Base-by-base conservation (phyloP, 2,888 invertebrate species). In the Pollenia angustigena region DNA sequence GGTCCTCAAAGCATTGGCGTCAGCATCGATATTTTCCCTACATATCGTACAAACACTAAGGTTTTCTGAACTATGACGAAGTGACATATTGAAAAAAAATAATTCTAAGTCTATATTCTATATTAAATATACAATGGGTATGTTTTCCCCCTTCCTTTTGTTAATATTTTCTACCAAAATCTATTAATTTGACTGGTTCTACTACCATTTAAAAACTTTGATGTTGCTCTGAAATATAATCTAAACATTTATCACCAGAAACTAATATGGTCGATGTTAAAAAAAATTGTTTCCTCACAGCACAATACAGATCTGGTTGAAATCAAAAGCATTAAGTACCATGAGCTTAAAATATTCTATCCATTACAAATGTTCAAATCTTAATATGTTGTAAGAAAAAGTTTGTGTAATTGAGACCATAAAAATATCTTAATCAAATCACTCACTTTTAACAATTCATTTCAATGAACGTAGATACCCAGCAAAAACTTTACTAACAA, bases 291-390 rank as follows among this genome's bases (percentile, higher is more conserved):
- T 23, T 9, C 18, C 18, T 23, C 11, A 56, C 54, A 11, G 54
- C 23, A 56, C 18, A 56, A 56, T 56, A 18, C 23, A 56, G 54
- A 56, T n/a, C n/a, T n/a, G n/a, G n/a, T n/a, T n/a, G n/a, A n/a
- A n/a, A n/a, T n/a, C n/a, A n/a, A 56, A 56, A 56, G 11, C 23
- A 23, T 56, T 56, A 11, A 56, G 54, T 56, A 56, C 54, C 23
- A 56, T 2, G 10, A 23, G 23, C 14, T 23, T 23, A 1, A 23
- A 23, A 56, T 23, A 2, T 11, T 23, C 18, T 56, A 23, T 23
- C 10, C 11, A 23, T 56, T 11, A 23, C 11, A 11, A 23, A 56
- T 23, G 23, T 10, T 56, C 0, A 11, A 23, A 56, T 23, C 23
- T 10, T 56, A 10, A 3, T 11, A 18, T 23, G 10, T 18, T 23